Evolutionary conservation across 2,113 vertebrate species (phyloP).

Genomic region (Rhegmatorhina hoffmannsi): DNA sequence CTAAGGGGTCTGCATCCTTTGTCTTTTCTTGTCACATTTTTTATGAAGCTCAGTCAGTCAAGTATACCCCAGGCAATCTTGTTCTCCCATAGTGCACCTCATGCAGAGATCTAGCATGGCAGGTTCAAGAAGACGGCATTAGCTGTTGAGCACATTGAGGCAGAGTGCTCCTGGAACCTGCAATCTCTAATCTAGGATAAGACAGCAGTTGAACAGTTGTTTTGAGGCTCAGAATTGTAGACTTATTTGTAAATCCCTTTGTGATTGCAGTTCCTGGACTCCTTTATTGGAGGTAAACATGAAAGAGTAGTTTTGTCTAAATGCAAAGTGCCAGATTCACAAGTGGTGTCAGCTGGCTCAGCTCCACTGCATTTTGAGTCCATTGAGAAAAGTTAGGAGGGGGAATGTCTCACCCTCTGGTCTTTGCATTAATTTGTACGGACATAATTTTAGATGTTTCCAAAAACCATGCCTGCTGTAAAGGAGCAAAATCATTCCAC

Average conservation of each 20-base stretch:
- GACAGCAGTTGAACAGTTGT: not conserved
- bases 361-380: not conserved
- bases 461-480: not conserved
- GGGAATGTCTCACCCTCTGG: not conserved
- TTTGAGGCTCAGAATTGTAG: not conserved
- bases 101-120: not conserved
- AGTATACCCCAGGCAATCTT: not conserved
- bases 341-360: not conserved
- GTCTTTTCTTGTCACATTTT: not conserved
- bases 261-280: not conserved
- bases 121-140: not conserved
- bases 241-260: not conserved
- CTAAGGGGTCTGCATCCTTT: not conserved
- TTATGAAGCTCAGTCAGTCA: not conserved
- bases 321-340: not conserved
- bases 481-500: not conserved
- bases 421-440: not conserved
- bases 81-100: accelerated
- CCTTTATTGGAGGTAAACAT: not conserved
- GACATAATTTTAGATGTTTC: not conserved
- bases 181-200: not conserved
- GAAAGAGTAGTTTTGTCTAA: not conserved
- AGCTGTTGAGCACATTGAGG: not conserved
- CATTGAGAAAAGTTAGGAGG: not conserved
- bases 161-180: not conserved